Evolutionary conservation across 2,888 invertebrate species (phyloP).

Genomic region (Apodemia duryi): DNA sequence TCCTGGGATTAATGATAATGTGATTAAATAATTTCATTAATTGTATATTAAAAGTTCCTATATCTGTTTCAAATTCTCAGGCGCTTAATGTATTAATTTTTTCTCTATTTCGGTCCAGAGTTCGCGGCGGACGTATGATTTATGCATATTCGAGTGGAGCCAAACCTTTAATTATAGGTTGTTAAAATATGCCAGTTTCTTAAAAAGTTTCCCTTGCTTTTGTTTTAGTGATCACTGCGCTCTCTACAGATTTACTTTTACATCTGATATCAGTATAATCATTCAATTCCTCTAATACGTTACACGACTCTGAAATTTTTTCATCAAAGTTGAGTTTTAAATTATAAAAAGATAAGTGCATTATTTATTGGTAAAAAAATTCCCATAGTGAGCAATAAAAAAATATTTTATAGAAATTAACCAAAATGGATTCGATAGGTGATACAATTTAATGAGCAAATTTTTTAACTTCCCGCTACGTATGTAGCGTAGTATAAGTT

Average conservation of each 20-base stretch:
- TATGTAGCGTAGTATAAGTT: no score
- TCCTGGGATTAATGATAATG: neutral
- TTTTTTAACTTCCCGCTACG: no score
- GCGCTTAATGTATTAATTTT: constrained; percentile 75
- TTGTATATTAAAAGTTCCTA: neutral
- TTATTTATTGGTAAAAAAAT: no score
- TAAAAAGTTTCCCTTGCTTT: constrained; percentile 72
- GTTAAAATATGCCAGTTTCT: constrained; percentile 80
- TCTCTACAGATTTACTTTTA: constrained; percentile 56
- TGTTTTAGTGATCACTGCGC: constrained; percentile 71
- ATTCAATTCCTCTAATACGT: constrained; percentile 13
- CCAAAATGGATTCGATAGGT: no score
- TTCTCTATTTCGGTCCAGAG: constrained; percentile 78
- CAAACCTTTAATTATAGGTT: constrained; percentile 79
- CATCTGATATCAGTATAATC: constrained; percentile 20
- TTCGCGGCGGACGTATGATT: constrained; percentile 76
- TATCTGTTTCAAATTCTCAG: constrained; percentile 47
- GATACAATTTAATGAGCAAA: no score
- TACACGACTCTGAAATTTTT: neutral
- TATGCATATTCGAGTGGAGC: constrained; percentile 76
- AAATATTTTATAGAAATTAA: no score
- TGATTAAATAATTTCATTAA: constrained; percentile 10
- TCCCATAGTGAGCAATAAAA: no score
- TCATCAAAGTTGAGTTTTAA: neutral
- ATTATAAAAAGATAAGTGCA: neutral